Evolutionary conservation across 2,888 invertebrate species (phyloP).

Genomic region (Scotopteryx bipunctaria): DNA sequence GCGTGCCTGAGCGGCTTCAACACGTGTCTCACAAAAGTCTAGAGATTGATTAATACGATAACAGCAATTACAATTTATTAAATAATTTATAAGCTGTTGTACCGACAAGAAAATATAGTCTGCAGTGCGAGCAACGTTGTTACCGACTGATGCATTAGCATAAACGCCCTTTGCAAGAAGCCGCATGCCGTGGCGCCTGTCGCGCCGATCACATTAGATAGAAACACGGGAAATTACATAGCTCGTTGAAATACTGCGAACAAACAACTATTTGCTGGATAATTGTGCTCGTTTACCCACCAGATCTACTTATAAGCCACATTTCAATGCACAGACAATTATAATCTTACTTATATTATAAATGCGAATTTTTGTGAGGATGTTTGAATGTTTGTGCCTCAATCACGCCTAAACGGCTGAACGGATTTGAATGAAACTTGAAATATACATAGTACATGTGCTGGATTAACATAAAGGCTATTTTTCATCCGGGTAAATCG

Average conservation of each 20-base stretch:
- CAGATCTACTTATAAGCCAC: conserved; percentile 51
- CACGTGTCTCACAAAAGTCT: conserved; percentile 46
- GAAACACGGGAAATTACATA: conserved; percentile 74
- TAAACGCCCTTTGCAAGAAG: conserved; percentile 72
- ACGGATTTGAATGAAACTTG: no score
- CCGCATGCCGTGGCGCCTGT: conserved; percentile 72
- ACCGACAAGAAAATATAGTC: conserved; percentile 42
- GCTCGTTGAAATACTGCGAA: conserved; percentile 66
- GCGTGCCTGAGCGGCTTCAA: conserved; percentile 14
- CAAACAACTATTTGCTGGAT: conserved; percentile 70
- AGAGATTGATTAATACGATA: conserved; percentile 67
- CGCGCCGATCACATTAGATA: conserved; percentile 73
- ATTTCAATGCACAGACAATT: conserved; percentile 46
- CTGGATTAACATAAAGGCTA: no score
- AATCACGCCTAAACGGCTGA: no score
- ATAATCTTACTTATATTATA: no score
- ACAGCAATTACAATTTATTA: conserved; percentile 67
- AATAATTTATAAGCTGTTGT: conserved; percentile 66
- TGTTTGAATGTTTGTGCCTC: no score
- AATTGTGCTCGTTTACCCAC: conserved; percentile 69
- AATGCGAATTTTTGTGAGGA: no score
- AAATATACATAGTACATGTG: no score
- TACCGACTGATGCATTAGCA: conserved; percentile 68
- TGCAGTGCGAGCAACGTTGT: conserved; percentile 52
- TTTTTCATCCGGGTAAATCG: no score